Base-by-base conservation (phyloP, 2,113 vertebrate species). In the Natator depressus region DNA sequence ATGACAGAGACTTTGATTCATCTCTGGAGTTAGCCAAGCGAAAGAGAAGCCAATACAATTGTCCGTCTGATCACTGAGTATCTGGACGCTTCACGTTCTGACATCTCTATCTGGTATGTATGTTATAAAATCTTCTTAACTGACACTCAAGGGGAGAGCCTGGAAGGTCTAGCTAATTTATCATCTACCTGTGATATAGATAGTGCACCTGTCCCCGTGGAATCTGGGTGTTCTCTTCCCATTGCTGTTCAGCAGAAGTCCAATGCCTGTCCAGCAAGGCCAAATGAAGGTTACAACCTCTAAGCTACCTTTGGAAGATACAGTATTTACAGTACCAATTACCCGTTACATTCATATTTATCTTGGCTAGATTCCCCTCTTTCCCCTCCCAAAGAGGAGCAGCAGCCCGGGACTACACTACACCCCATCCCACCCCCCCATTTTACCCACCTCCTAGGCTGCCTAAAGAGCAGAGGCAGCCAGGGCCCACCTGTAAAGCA, bases 81-180 rank as follows among this genome's bases (percentile, higher is more conserved):
- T 54, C 89, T 80, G 93, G 95, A 94, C 78, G 22, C 57, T 27
- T 85, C 80, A 20, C 50, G 19, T 42, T 82, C 65, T 91, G 93
- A 94, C 94, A 97, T 85, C 86, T 93, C 59, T 96, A 93, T 94
- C 97, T 81, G 27, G 51, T 96, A 87, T 89, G 94, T 94, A 91
- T 93, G 91, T 81, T 90, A 76, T 51, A 93, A 91, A 93, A 72
- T 84, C 82, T 89, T 88, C n/a, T 47, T 90, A 87, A 89, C 51
- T 51, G 69, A 47, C 59, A 24, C 85, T 75, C 38, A 13, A 50
- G 59, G 90, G 27, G 38, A 80, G 42, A 95, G 54, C 92, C 84
- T 93, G 53, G 81, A 75, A 62, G 59, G 9, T 94, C 84, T 93
- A 16, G 85, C 75, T 91, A 35, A 95, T 53, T 42, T 20, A 80